These are phyloP conservation scores for Rhogogaster chlorosoma DNA, from an alignment of 2,888 invertebrate genomes.

Conservation along the genomic window DNA sequence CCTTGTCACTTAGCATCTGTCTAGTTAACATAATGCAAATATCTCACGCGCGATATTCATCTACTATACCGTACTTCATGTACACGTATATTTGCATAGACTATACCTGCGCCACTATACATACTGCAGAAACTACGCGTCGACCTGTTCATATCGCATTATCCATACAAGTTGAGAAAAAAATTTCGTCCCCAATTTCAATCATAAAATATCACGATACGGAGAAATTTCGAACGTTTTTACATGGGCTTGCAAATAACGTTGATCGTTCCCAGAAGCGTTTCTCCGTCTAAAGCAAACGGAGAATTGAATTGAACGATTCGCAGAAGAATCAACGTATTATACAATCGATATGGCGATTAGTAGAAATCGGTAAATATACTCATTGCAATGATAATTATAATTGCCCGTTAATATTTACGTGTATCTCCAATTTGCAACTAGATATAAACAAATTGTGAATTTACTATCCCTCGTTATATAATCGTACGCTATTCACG, in stretches of 20 bases:
- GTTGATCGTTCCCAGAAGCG: neutral
- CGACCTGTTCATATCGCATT: neutral
- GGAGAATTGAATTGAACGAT: neutral
- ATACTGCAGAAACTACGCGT: neutral
- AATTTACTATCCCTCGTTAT: no score
- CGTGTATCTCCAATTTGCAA: neutral
- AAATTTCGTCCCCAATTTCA: neutral
- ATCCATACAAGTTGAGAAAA: neutral
- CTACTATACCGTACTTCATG: neutral
- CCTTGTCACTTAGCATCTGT: slow-evolving; percentile 48
- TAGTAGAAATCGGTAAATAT: neutral
- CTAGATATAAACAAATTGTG: neutral
- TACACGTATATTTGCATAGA: neutral
- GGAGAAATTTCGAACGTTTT: neutral
- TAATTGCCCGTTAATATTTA: neutral
- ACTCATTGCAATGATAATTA: neutral
- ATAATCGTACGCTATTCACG: neutral
- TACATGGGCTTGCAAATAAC: neutral
- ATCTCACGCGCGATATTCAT: neutral
- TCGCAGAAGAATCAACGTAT: neutral
- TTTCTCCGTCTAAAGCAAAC: neutral
- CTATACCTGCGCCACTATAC: neutral
- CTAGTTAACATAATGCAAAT: slow-evolving; percentile 52
- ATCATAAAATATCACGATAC: neutral
- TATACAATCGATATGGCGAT: neutral